These are phyloP conservation scores for Eupleurogrammus muticus DNA, from an alignment of 2,797 vertebrate genomes.

Conservation along the genomic window DNA sequence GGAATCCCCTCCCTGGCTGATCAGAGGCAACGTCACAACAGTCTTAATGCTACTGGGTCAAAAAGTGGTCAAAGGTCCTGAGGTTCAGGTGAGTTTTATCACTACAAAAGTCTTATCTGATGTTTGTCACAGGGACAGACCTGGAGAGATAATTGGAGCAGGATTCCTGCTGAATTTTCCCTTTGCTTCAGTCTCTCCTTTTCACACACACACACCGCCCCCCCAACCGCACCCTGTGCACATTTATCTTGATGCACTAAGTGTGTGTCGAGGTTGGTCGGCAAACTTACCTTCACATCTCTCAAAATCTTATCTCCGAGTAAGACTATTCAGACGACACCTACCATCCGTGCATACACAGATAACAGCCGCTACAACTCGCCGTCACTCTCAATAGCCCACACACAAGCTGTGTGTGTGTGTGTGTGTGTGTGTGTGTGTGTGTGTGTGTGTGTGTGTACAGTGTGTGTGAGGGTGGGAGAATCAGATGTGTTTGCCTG, in stretches of 20 bases:
- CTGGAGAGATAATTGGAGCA: constrained; percentile 69
- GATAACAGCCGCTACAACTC: constrained; percentile 61
- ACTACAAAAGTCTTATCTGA: constrained; percentile 70
- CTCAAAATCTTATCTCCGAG: constrained; percentile 71
- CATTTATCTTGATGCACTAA: constrained; percentile 57
- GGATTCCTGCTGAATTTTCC: constrained; percentile 38
- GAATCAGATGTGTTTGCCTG: constrained; percentile 26
- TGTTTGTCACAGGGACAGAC: constrained; percentile 63
- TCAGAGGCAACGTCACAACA: constrained; percentile 53
- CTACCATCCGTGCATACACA: constrained; percentile 40
- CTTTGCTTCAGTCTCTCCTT: constrained; percentile 19
- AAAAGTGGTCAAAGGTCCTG: constrained; percentile 62
- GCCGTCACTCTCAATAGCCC: constrained; percentile 69
- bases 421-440: constrained; percentile 35
- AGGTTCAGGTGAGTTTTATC: constrained; percentile 70
- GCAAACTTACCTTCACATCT: constrained; percentile 62
- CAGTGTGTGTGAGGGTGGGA: constrained; percentile 50
- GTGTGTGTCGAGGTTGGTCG: constrained; percentile 54
- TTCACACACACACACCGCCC: background rate
- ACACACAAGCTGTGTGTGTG: constrained; percentile 62
- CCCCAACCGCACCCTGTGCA: constrained; percentile 22
- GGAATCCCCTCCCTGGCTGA: constrained; percentile 45
- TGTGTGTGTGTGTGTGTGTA: constrained; percentile 53
- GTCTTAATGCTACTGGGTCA: constrained; percentile 50
- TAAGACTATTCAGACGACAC: constrained; percentile 69